Conservation (phyloP, 2,797 vertebrate species). For the Molothrus aeneus region DNA sequence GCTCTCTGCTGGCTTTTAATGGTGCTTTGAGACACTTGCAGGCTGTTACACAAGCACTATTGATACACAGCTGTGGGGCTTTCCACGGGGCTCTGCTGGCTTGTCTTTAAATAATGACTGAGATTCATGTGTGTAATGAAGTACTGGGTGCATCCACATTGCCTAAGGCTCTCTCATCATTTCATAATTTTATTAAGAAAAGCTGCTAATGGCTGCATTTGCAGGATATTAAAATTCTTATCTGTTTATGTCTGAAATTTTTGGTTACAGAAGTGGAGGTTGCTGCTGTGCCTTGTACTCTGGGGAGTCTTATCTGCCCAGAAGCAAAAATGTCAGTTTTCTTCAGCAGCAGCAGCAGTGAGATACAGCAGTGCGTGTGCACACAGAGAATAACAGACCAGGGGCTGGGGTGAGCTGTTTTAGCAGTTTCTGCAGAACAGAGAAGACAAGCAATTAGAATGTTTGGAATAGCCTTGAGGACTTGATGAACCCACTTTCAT, state of each 20-base stretch:
- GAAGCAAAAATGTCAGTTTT: conserved; percentile 50
- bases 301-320: conserved; percentile 27
- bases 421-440: conserved; percentile 7
- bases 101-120: not conserved
- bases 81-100: not conserved
- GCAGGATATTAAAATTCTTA: conserved; percentile 61
- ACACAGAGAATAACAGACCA: conserved; percentile 20
- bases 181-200: conserved; percentile 39
- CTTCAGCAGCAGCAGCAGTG: not conserved
- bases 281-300: conserved; percentile 21
- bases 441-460: not conserved
- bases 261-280: conserved; percentile 19
- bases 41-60: not conserved
- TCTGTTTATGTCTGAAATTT: conserved; percentile 42
- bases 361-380: not conserved
- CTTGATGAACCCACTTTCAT: conserved; percentile 28
- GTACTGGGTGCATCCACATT: not conserved
- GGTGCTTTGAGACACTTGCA: not conserved
- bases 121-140: not conserved
- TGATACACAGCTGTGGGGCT: not conserved
- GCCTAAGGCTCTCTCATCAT: not conserved
- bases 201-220: conserved; percentile 54
- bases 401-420: conserved; percentile 24
- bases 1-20: not conserved
- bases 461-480: conserved; percentile 22